Base-by-base conservation (phyloP, 2,113 vertebrate species). In the Pogona vitticeps region DNA sequence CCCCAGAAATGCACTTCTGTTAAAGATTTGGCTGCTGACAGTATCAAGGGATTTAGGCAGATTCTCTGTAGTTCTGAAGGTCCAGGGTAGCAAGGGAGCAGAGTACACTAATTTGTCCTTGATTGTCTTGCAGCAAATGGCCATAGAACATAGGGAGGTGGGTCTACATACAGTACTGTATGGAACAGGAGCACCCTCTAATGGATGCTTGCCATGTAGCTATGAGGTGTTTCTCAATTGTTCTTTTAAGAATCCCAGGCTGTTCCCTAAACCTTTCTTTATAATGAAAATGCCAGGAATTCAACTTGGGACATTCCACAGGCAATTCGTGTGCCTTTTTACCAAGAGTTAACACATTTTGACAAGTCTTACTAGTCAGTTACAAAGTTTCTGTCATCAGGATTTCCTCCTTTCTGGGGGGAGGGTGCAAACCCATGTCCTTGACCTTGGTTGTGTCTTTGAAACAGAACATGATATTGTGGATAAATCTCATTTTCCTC, bases 181-280 rank as follows among this genome's bases (percentile, higher is more conserved):
- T 67, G 40, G 59, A 67, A 52, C 33, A 81, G 61, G 21, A 75
- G 78, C 71, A 31, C 78, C 85, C 79, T 82, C 79, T 82, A 18
- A 71, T 75, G 85, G 56, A 1, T 18, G 20, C 3, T n/a, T 7
- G 23, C 3, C 36, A 4, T 26, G 82, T 31, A 15, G 33, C 14
- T 80, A 28, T 52, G 21, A 18, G 73, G 52, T 15, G 15, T 36
- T 42, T 73, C 58, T 80, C 20, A 80, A 61, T n/a, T 8, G 46
- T 21, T 68, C 21, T 73, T 14, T 75, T 61, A 36, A 59, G 28
- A 58, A 6, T 58, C 15, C 59, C 73, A 20, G 80, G 40, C n/a
- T 82, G 26, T 14, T 2, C 13, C 36, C 63, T 52, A 52, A 52
- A 52, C 21, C 76, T 71, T 21, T 38, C 46, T 13, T 56, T 5